Evolutionary conservation across 2,797 vertebrate genomes (phyloP), one percentile per base, ranked within the genome.

Genomic region (Gallinago stenura): DNA sequence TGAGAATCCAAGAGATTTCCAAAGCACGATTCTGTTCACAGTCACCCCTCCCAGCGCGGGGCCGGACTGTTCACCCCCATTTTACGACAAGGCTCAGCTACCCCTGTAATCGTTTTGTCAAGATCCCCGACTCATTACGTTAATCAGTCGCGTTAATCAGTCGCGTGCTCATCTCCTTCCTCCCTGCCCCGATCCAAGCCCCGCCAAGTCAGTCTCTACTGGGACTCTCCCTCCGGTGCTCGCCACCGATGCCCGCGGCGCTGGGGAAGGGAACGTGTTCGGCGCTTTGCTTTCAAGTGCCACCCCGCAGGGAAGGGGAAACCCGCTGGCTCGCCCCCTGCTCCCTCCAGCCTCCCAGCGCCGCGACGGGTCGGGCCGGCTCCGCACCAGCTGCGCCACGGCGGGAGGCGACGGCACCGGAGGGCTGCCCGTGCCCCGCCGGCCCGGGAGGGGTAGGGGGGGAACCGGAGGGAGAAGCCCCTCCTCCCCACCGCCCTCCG

Each of bases 191-290:
- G 6, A 5, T 4, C 25, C 56, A 12, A 9, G 56, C 33, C n/a
- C 48, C 13, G 3, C 10, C 18, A 31, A 33, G 17, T 8, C 51
- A 10, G 7, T 6, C 9, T 56, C 28, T 4, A 10, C 14, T 10
- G 4, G 2, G 14, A 28, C n/a, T 30, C 53, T 28, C n/a, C 7
- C 64, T 5, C n/a, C 2, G 13, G 2, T 5, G 30, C 9, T 18
- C 3, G 41, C 33, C 54, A 43, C 28, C 9, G 10, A 4, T 30
- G 26, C 61, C 28, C 6, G 43, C 4, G 6, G 60, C 48, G 10
- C 20, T 26, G 33, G n/a, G n/a, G 8, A 60, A n/a, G 21, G 11
- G 31, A 60, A 28, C 17, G 5, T 15, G 30, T 35, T 16, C 10
- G 31, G 41, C 7, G 3, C 31, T 69, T 11, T 9, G n/a, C 61